Evolutionary conservation across 2,113 vertebrate species (phyloP), one percentile per base, ranked within the genome.

Genomic region (Gambusia holbrooki): DNA sequence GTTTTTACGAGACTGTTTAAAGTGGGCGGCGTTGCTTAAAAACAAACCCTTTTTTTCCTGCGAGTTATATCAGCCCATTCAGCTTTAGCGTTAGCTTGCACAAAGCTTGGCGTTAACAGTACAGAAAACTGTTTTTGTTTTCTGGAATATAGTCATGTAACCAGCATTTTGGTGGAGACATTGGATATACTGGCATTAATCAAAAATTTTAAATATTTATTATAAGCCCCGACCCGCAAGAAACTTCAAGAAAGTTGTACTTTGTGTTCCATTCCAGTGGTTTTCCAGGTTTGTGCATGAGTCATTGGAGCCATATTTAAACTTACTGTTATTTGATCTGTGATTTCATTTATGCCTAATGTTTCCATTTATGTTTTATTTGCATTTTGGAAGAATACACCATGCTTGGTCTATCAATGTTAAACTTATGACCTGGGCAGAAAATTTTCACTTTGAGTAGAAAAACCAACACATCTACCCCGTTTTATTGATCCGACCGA

Each of bases 71-170:
- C 1, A 19, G 35, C 45, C 5, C 14, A 48, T 10, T n/a, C 40
- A 3, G 17, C 29, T 74, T 80, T 73, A 83, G 83, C 80, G 25
- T 63, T 80, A 85, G 80, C 80, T 64, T 33, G 0, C 13, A 8
- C 15, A 14, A 29, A 58, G 3, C 33, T 8, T 63, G 15, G 9
- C 10, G 25, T 19, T 33, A 32, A 32, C 30, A 58, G 51, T 17
- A 10, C 51, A 25, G 51, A 54, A 6, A 54, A 54, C 7, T 22
- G 19, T 19, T 8, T 19, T 19, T 19, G 6, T 45, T 17, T 54
- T 9, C 22, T 54, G 17, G 48, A 54, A 9, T 19, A 54, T 9
- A 6, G 19, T 54, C 22, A 54, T 45, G 1, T 54, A 10, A n/a
- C 7, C 7, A 10, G 25, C 25, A 58, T 25, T 25, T 10, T 25